Conservation (phyloP, 2,888 invertebrate genomes). For the Ormyrus thymus region DNA sequence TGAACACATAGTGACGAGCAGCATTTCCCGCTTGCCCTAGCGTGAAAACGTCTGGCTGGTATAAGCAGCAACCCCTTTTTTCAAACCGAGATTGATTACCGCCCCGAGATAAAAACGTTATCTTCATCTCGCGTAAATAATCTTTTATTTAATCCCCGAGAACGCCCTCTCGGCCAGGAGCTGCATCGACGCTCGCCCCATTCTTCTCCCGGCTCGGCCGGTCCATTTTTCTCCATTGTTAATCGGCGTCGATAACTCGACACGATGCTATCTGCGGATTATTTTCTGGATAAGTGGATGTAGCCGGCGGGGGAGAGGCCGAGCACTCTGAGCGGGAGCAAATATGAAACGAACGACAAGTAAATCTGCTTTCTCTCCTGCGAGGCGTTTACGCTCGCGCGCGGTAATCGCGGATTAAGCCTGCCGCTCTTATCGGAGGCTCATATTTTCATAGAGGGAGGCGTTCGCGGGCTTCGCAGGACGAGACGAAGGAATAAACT, state of each 20-base stretch:
- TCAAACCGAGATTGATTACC: constrained; percentile 53
- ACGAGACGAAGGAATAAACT: too few species aligned
- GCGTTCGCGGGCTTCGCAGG: constrained; percentile 6
- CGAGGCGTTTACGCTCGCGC: constrained; percentile 38
- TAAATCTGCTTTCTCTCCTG: constrained; percentile 55
- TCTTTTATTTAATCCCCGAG: constrained; percentile 67
- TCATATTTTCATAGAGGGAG: constrained; percentile 48
- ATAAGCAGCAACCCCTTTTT: constrained; percentile 59
- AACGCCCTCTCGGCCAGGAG: too few species aligned
- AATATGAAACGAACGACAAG: constrained; percentile 63
- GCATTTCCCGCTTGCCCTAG: constrained; percentile 70
- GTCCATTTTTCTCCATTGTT: constrained; percentile 29
- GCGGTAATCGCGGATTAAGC: constrained; percentile 48
- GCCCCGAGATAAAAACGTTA: constrained; percentile 71
- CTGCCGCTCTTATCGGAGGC: constrained; percentile 37
- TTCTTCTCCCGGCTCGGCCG: too few species aligned
- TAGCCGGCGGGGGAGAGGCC: neutral
- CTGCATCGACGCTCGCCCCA: too few species aligned
- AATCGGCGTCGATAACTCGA: constrained; percentile 19
- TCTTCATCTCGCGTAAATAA: constrained; percentile 72
- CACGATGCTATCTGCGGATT: constrained; percentile 69
- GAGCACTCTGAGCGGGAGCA: constrained; percentile 38
- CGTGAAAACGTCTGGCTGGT: constrained; percentile 67
- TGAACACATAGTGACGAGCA: constrained; percentile 72
- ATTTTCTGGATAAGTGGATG: constrained; percentile 73